Percentiles rank a stretch among this genome's conserved stretches.
Evolutionary conservation across 2,888 invertebrate genomes (phyloP).

Genomic region (Andrena camellia): DNA sequence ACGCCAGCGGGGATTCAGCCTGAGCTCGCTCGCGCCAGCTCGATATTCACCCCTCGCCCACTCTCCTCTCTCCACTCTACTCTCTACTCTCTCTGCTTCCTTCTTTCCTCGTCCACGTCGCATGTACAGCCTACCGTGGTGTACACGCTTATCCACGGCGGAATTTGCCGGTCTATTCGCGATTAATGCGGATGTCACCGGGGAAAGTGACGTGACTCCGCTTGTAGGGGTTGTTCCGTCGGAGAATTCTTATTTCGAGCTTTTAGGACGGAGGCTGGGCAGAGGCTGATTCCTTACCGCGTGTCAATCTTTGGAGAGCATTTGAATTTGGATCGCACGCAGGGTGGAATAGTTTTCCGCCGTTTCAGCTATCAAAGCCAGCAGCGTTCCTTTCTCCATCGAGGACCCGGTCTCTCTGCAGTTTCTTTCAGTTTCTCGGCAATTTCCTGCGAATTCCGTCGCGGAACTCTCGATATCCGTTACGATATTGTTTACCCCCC

Average conservation of each 20-base stretch:
- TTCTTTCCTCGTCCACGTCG: background rate
- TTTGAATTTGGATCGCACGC: background rate
- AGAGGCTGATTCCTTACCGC: too few species aligned
- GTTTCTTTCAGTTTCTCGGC: conserved; percentile 31
- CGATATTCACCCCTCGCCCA: conserved; percentile 26
- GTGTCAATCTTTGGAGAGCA: background rate
- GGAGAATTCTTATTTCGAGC: background rate
- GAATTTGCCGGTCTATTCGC: background rate
- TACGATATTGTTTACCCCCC: conserved; percentile 40
- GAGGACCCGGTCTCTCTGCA: conserved; percentile 27
- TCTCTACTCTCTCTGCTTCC: too few species aligned
- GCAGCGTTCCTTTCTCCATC: conserved; percentile 1
- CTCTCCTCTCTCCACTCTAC: background rate
- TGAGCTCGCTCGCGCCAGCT: conserved; percentile 18
- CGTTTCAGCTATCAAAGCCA: background rate
- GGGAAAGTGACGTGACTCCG: background rate
- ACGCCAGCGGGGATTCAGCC: conserved; percentile 36
- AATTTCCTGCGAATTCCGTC: conserved; percentile 24
- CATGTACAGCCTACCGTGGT: background rate
- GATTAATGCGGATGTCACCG: conserved; percentile 37
- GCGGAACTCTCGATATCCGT: conserved; percentile 30
- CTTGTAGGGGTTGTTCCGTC: too few species aligned
- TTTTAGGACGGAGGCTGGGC: background rate
- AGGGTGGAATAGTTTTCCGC: background rate
- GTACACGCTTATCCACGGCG: background rate